These are phyloP conservation scores for Achlya flavicornis DNA, from an alignment of 2,888 invertebrate species.

Conservation along the genomic window DNA sequence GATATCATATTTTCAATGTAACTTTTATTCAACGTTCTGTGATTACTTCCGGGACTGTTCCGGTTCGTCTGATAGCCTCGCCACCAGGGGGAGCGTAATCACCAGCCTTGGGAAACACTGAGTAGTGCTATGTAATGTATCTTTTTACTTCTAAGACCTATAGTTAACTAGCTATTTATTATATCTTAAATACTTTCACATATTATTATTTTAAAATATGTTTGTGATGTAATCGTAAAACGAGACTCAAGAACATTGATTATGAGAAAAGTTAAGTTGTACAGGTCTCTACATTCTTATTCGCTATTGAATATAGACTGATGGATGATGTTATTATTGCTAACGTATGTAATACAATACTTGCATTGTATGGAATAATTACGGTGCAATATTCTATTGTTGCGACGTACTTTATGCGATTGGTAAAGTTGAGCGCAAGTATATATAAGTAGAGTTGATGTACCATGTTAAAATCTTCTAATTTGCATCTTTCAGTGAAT, in stretches of 20 bases:
- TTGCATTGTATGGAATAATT: not conserved
- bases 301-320: not conserved
- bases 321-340: not conserved
- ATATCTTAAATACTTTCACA: not conserved
- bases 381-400: not conserved
- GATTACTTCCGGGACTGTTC: not conserved
- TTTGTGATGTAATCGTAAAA: not conserved
- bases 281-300: not conserved
- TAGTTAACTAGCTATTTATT: not conserved
- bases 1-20: not conserved
- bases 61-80: conserved; percentile 3
- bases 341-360: not conserved
- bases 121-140: not conserved
- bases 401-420: not conserved
- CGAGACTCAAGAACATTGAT: too few species aligned
- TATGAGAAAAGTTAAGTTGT: not conserved
- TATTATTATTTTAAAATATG: not conserved
- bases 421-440: not conserved
- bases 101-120: not conserved
- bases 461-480: not conserved
- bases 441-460: not conserved
- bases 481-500: conserved; percentile 5
- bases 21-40: conserved; percentile 3
- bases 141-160: not conserved
- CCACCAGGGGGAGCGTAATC: not conserved